Conservation (phyloP, 2,113 vertebrate species). For the Halcyon malimbica region DNA sequence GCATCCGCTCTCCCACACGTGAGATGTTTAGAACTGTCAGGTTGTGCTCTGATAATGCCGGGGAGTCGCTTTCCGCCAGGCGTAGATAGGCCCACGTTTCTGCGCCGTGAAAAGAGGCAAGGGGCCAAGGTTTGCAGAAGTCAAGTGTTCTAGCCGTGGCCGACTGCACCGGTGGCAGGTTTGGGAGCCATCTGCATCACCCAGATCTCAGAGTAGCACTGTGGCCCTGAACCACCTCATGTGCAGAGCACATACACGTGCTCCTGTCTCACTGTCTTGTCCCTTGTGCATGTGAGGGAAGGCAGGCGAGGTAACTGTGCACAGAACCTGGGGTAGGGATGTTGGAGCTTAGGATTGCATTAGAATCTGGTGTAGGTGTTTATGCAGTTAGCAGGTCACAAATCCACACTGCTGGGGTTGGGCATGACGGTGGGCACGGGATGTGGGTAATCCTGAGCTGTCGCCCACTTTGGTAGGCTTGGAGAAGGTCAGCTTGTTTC, state of each 20-base stretch:
- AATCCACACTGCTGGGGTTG: rapidly evolving
- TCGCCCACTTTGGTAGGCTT: not conserved
- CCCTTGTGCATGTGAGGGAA: rapidly evolving
- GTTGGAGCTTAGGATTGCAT: not conserved
- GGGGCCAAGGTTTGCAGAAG: not conserved
- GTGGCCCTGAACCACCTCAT: rapidly evolving
- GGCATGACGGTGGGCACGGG: not conserved
- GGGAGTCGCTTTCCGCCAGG: not conserved
- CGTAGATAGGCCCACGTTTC: rapidly evolving
- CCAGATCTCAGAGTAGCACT: not conserved
- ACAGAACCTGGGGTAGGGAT: rapidly evolving
- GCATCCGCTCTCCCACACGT: rapidly evolving
- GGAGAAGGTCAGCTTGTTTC: not conserved
- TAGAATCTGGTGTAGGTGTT: not conserved
- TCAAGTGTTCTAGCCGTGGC: not conserved
- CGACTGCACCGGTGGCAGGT: not conserved
- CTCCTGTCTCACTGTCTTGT: not conserved
- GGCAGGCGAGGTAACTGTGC: not conserved
- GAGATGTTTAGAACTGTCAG: not conserved
- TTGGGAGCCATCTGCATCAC: not conserved
- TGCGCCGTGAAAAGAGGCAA: rapidly evolving
- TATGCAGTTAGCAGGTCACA: not conserved
- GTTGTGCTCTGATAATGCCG: not conserved
- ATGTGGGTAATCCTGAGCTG: rapidly evolving
- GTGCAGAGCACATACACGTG: not conserved